Evolutionary conservation across 2,113 vertebrate species (phyloP), one percentile per base, ranked within the genome.

Genomic region (Geothlypis trichas): DNA sequence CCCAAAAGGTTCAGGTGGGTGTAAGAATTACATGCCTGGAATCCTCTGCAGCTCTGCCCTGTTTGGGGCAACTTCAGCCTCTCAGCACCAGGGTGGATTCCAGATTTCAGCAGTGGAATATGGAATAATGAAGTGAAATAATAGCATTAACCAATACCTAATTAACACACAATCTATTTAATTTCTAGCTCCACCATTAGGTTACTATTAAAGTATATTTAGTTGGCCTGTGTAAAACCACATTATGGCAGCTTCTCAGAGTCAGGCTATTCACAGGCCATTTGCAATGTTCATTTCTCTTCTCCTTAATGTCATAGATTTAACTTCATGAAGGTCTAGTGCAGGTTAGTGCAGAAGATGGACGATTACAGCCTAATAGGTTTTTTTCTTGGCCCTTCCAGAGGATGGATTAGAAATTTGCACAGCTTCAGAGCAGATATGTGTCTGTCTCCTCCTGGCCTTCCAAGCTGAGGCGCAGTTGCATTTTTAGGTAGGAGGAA

Each of bases 91-190:
- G 46, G 16, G 41, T 27, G 21, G 59, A 68, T 77, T 83, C 85
- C 76, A 72, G 63, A 61, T 88, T 88, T 72, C 90, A 84, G 59
- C 4, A 4, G 11, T 57, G 54, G 52, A 92, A 94, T 79, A 84
- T 57, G 66, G 77, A 95, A 96, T 94, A 96, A 95, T 96, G 96
- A 93, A 96, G 96, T 96, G 96, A 96, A 96, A 97, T 96, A 97
- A 97, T 84, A 92, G 84, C 93, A 87, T 96, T 96, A 96, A 96
- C 93, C 87, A 95, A 96, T 96, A 97, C 89, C 87, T 93, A 96
- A 96, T 97, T 97, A 97, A 97, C 91, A 93, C 89, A 94, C 91
- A 69, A 95, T 96, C 94, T 96, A 97, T 96, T 96, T 94, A 95
- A 97, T 96, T 95, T 94, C 93, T 42, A 94, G 46, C 93, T 91